Base-by-base conservation (phyloP, 2,113 vertebrate genomes). In the Tyrannus savana region DNA sequence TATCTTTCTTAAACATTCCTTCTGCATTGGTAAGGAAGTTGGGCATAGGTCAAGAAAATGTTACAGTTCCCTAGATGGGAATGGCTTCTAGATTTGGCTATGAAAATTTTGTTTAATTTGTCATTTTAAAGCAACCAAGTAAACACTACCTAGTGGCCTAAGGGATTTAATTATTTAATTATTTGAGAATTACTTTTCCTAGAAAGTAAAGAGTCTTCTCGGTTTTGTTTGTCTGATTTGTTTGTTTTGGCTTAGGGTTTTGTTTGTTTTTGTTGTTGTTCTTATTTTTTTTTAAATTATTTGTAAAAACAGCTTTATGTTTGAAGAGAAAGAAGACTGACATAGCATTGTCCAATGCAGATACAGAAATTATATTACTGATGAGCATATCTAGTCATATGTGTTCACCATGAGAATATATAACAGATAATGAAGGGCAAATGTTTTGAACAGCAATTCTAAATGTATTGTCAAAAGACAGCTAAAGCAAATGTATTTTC, bases 221-320 rank as follows among this genome's bases (percentile, higher is more conserved):
- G 42, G 42, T 44, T 44, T 44, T 44, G 44, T 10, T 14, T 39
- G 22, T 18, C 14, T 49, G 64, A 25, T 35, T 27, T 21, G 14
- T 59, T 23, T 58, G 33, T 18, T 18, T 37, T 35, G 9, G 6
- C 16, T 59, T 59, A 8, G n/a, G 14, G 6, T 35, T 41, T 63
- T 41, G 39, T 22, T 63, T 62, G 37, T 2, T n/a, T 42, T 59
- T 42, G 58, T 27, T 19, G 30, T 30, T 22, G 27, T 2, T 28
- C 6, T 0, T 53, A 9, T 16, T 37, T 44, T 2, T 2, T 24
- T 13, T 1, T 31, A 5, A 9, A 28, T 23, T 53, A 9, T 16
- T 78, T 62, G 2, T 63, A 25, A 30, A 72, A 62, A 60, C 1
- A 3, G 24, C 6, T 56, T 87, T 68, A 52, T 62, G 2, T 27